These are phyloP conservation scores for Pyrgilauda ruficollis DNA, from an alignment of 2,113 vertebrate species.

Conservation along the genomic window DNA sequence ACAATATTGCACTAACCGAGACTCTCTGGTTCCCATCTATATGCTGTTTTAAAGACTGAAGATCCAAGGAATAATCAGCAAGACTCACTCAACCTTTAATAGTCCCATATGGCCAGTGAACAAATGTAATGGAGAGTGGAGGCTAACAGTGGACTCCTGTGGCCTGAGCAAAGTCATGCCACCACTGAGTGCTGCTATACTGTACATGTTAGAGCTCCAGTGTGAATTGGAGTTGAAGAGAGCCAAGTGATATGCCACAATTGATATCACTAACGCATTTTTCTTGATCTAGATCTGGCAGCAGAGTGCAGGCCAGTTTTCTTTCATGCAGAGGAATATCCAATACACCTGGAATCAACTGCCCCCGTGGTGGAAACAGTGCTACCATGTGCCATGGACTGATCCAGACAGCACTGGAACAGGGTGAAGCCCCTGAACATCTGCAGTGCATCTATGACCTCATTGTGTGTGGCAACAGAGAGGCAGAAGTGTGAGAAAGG, in stretches of 20 bases:
- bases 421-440: background rate
- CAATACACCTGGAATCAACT: background rate
- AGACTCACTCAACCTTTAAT: background rate
- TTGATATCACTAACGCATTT: background rate
- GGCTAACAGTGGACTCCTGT: background rate
- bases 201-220: background rate
- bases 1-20: background rate
- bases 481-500: background rate
- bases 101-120: background rate
- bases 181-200: background rate
- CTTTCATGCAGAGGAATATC: background rate
- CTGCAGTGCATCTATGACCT: background rate
- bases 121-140: background rate
- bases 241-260: background rate
- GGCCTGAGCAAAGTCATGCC: background rate
- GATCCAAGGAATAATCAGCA: background rate
- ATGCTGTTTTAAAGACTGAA: background rate
- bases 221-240: background rate
- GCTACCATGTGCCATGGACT: background rate
- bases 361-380: background rate
- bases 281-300: background rate
- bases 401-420: background rate
- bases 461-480: background rate
- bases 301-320: background rate
- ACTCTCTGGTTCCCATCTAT: background rate